Evolutionary conservation across 2,113 vertebrate species (phyloP), one percentile per base, ranked within the genome.

Genomic region (Apistogramma diplotaenia): DNA sequence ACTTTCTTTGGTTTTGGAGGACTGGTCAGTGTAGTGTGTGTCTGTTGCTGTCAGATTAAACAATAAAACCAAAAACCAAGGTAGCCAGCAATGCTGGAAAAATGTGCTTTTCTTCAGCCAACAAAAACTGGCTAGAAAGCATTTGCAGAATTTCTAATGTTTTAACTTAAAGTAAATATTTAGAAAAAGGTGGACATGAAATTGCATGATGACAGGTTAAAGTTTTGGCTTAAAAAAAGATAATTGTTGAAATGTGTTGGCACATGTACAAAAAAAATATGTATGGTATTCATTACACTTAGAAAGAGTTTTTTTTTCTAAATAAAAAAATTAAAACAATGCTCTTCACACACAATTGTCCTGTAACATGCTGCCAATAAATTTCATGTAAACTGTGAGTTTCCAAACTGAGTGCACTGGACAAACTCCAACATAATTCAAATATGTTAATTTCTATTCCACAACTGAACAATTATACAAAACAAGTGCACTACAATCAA

Each of bases 1-100:
- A 86, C 33, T 82, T 88, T 87, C 79, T 88, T 85, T 71, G 59
- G 86, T 58, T 85, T 59, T 81, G 74, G 74, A 83, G 81, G 70
- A 8, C 75, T 86, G 90, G 62, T 84, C 78, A 82, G 31, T 85
- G 86, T 87, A 79, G 71, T 19, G 70, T 21, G 25, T 65, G 81
- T 70, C 59, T 62, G 19, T 62, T 76, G 62, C 65, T 82, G 84
- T 60, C 35, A 37, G 60, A 23, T 21, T 37, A 57, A 56, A 43
- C 46, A 73, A 31, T 33, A 59, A 4, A 75, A 31, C 31, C 0
- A 2, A 55, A 49, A 11, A n/a, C 37, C 18, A 29, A 11, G 43
- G 51, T 0, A 49, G 25, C 43, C 25, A 57, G 37, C 21, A 33
- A 70, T 29, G 49, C n/a, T 46, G 51, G 54, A 19, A 74, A 62